Base-by-base conservation (phyloP, 2,797 vertebrate species). In the Staurois parvus region DNA sequence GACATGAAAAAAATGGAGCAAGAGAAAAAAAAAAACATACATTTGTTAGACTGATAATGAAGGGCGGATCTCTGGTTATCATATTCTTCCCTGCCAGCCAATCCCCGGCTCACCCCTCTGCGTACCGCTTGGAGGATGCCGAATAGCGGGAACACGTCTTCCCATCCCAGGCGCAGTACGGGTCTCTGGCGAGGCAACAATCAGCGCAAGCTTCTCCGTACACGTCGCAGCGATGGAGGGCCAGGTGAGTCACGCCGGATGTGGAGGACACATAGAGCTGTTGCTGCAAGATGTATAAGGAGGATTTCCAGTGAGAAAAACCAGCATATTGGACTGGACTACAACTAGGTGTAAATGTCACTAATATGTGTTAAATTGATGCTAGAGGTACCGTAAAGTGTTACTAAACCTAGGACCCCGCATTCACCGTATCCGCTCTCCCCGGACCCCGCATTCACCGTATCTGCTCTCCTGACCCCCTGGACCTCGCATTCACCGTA, bases 161-260 rank as follows among this genome's bases (percentile, higher is more conserved):
- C 81, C 98, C 98, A 0, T 99, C 98, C 98, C 98, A 99, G 91
- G 98, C 98, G 0, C 98, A 99, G 94, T 99, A 99, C 0, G 98
- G 98, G 82, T 99, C 98, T 76, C 98, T 93, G 67, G 98, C 98
- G 12, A 99, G 95, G 90, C 98, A 99, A 94, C 98, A 99, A 93
- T 99, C 98, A 0, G 98, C 98, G 2, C 98, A 99, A 59, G 95
- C 98, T 30, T 98, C 96, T 4, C 98, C 98, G 0, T 99, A 99
- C 0, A 98, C 95, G 0, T 98, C 96, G 4, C 98, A 99, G 89
- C 98, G 97, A 88, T 99, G 98, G 79, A 99, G 96, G 37, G 98
- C 96, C 92, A 99, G 92, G 89, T 99, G 98, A 4, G 98, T 99
- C 87, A 99, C 97, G 0, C 98, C 98, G 85, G 96, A 90, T 0